Base-by-base conservation (phyloP, 2,888 invertebrate genomes). In the Chouioia cunea region DNA sequence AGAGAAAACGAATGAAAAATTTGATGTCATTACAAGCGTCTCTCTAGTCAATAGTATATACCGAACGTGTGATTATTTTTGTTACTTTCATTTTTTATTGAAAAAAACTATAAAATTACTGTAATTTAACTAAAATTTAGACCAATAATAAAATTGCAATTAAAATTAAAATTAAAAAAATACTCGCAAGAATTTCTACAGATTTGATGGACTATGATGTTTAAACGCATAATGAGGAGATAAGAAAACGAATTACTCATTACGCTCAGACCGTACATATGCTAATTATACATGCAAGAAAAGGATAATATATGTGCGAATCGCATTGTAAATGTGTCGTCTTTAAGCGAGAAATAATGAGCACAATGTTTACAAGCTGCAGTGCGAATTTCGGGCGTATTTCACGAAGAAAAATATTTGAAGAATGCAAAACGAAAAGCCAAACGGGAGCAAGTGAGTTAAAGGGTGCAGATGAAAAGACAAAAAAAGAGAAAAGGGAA, bases 331-430 rank as follows among this genome's bases (percentile, higher is more conserved):
- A 36, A 36, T 6, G 6, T 27, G 58, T 46, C 52, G 50, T 6
- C 4, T 54, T 36, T 48, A 58, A 46, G 27, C 63, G 53, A 46
- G 44, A 64, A 58, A 53, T 59, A 53, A 64, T 36, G 58, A 65
- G 43, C 53, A 23, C 56, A 71, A 74, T 72, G 72, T 71, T 74
- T 69, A 67, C 71, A 71, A 60, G 58, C 46, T 58, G 44, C 53
- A 66, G 16, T 18, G 48, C 20, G 23, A 68, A 52, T 54, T 56
- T 71, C 58, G 60, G 48, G 18, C 46, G 54, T n/a, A n/a, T n/a
- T n/a, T n/a, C n/a, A n/a, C n/a, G n/a, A n/a, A n/a, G n/a, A n/a
- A 59, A 36, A 62, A 15, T 43, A 72, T 65, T 73, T 59, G 43
- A 48, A 20, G 53, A 57, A 72, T 46, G 46, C 59, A 54, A 12